Percentiles rank a stretch among this genome's conserved stretches.
Conservation (phyloP, 2,113 vertebrate species). For the Osmerus mordax region DNA sequence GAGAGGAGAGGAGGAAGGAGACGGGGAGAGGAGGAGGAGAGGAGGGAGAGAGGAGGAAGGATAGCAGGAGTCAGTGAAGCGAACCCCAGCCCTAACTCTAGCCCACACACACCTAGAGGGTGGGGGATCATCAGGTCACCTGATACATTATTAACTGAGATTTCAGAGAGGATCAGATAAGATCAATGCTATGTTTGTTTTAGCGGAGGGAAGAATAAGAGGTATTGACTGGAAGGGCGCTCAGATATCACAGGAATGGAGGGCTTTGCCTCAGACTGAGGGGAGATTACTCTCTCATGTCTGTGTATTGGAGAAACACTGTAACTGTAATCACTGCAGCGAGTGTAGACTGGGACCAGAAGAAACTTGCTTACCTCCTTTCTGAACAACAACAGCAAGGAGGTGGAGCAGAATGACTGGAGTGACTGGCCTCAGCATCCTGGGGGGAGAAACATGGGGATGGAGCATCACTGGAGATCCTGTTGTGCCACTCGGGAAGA, state of each 20-base stretch:
- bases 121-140: neutral
- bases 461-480: neutral
- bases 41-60: too few species aligned
- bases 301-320: neutral
- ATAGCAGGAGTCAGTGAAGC: too few species aligned
- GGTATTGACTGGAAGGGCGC: neutral
- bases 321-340: too few species aligned
- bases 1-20: too few species aligned
- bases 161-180: constrained; percentile 9
- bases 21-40: too few species aligned
- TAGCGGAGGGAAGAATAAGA: neutral
- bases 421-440: constrained; percentile 73
- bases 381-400: constrained; percentile 61
- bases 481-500: too few species aligned
- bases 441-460: constrained; percentile 39
- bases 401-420: constrained; percentile 70
- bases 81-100: too few species aligned
- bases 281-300: neutral
- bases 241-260: neutral
- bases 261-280: too few species aligned
- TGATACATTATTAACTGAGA: constrained; percentile 8
- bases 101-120: neutral
- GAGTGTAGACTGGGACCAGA: neutral
- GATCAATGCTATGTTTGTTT: constrained; percentile 4
- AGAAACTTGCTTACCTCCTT: constrained; percentile 52